These are phyloP conservation scores for Cheilosia vulpina DNA, from an alignment of 2,888 invertebrate species.

Conservation along the genomic window DNA sequence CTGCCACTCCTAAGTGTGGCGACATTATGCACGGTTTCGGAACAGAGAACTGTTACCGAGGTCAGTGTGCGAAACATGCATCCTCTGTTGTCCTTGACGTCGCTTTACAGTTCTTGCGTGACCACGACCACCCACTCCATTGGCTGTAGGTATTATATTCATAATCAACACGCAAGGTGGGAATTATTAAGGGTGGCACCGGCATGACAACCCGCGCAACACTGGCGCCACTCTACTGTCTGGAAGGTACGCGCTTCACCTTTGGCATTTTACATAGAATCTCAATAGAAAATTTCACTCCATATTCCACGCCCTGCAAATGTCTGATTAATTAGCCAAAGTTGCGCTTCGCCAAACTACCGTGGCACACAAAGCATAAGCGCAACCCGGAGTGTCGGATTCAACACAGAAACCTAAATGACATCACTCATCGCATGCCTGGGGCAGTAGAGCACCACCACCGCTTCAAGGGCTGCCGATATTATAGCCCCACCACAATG, in stretches of 20 bases:
- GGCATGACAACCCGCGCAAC: constrained; percentile 8
- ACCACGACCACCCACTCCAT: constrained; percentile 27
- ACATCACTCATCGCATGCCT: constrained; percentile 58
- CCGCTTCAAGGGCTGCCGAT: constrained; percentile 43
- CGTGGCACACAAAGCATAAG: constrained; percentile 29
- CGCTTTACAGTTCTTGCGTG: constrained; percentile 46
- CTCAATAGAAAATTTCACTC: constrained; percentile 26
- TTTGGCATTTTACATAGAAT: constrained; percentile 26
- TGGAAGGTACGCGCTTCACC: constrained; percentile 20
- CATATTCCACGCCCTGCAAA: constrained; percentile 31
- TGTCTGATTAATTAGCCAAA: constrained; percentile 52
- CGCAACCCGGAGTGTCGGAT: constrained; percentile 47
- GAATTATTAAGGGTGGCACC: constrained; percentile 19
- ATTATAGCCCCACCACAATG: neutral
- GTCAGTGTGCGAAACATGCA: constrained; percentile 46
- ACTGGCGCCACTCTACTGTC: constrained; percentile 5
- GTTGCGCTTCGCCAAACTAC: too few relatives aligned
- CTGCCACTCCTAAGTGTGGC: constrained; percentile 24
- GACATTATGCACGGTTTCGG: constrained; percentile 29
- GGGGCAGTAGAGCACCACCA: constrained; percentile 30
- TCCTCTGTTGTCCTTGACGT: constrained; percentile 40
- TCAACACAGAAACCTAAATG: constrained; percentile 61
- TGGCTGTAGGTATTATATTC: neutral
- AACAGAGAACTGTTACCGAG: constrained; percentile 19
- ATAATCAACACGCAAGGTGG: constrained; percentile 47